phyloP scores from a whole-genome alignment of 2,888 invertebrate genomes.

The Sturmia bella region DNA sequence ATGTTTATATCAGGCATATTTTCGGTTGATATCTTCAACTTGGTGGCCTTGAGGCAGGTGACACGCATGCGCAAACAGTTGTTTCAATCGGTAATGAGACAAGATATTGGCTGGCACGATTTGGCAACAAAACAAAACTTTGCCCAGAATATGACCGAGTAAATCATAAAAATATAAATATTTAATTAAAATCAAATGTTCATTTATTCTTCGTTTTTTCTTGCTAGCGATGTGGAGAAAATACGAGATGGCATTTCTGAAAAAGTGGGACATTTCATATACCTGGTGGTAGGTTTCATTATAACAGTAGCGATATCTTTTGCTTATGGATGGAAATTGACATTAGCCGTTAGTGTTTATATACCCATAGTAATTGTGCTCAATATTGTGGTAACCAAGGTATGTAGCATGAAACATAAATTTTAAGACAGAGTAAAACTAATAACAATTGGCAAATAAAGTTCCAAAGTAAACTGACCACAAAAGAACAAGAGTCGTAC shows the following conservation, averaged over 20 bases:
- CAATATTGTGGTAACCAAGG: constrained; percentile 89
- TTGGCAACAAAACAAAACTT: constrained; percentile 87
- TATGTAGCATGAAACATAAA: constrained; percentile 76
- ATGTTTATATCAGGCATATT: constrained; percentile 86
- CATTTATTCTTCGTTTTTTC: background rate
- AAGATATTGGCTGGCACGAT: constrained; percentile 90
- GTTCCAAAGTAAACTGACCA: constrained; percentile 86
- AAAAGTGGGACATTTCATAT: constrained; percentile 90
- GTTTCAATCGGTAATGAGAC: constrained; percentile 85
- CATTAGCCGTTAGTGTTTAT: constrained; percentile 89
- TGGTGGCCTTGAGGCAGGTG: constrained; percentile 85
- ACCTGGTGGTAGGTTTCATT: constrained; percentile 81
- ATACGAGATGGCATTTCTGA: constrained; percentile 93
- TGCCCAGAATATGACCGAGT: constrained; percentile 89
- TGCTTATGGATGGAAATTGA: constrained; percentile 92
- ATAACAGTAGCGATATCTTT: constrained; percentile 89
- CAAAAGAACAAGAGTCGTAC: constrained; percentile 87
- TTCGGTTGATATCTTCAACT: constrained; percentile 87
- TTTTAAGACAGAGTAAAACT: no score
- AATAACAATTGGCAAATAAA: constrained; percentile 75
- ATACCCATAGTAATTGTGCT: constrained; percentile 89
- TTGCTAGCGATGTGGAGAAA: constrained; percentile 88
- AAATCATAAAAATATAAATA: constrained; percentile 79
- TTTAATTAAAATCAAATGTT: background rate
- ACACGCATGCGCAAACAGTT: constrained; percentile 85